Conservation (phyloP, 2,113 vertebrate species). For the Syrmaticus mikado region DNA sequence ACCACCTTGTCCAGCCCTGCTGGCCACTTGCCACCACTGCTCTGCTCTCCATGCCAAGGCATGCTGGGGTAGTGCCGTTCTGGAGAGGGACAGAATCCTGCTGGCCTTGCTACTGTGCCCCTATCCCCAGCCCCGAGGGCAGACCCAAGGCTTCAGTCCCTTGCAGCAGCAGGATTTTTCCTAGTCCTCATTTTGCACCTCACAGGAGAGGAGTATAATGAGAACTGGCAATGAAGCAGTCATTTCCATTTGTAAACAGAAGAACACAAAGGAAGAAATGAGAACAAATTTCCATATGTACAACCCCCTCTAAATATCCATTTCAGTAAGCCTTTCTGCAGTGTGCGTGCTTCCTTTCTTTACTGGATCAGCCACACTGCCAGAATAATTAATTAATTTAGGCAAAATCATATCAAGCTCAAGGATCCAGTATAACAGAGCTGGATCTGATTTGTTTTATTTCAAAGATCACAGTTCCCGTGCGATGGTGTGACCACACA, state of each 20-base stretch:
- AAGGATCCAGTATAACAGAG: background rate
- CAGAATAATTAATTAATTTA: conserved; percentile 16
- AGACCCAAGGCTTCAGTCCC: background rate
- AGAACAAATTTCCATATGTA: conserved; percentile 70
- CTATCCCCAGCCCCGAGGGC: rapidly evolving
- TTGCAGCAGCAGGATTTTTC: background rate
- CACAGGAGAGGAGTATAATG: conserved; percentile 7
- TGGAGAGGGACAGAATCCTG: background rate
- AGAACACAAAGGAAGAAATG: conserved; percentile 45
- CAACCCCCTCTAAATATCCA: conserved; percentile 45
- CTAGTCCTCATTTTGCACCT: conserved; percentile 2
- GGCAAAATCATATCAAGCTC: background rate
- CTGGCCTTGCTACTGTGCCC: background rate
- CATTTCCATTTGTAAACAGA: conserved; percentile 58
- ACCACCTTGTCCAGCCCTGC: too few relatives aligned
- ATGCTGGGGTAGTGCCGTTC: background rate
- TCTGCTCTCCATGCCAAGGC: background rate
- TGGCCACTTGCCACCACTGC: rapidly evolving
- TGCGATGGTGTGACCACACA: background rate
- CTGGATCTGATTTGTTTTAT: background rate
- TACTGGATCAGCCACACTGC: background rate
- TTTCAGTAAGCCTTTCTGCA: conserved; percentile 12
- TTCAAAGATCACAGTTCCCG: background rate
- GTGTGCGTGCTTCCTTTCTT: background rate
- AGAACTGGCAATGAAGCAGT: conserved; percentile 22